These are phyloP conservation scores for Elaphurus davidianus DNA, from an alignment of 2,113 vertebrate genomes.

Conservation along the genomic window DNA sequence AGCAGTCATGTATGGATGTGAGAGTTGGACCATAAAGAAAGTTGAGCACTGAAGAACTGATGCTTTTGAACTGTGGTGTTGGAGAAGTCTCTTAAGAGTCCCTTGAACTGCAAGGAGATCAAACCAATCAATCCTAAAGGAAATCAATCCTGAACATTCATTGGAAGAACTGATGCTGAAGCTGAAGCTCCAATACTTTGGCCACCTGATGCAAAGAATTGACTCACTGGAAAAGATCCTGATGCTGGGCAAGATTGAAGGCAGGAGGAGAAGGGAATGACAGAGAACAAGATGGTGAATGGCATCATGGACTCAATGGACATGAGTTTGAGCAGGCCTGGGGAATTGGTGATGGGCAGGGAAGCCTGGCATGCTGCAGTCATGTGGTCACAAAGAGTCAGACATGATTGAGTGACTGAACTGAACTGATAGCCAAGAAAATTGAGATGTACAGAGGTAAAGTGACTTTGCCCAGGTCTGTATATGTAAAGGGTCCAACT, in stretches of 20 bases:
- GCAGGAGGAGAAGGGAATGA: accelerated
- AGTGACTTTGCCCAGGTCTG: not conserved
- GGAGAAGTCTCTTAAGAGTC: not conserved
- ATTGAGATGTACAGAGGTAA: not conserved
- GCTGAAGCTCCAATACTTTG: not conserved
- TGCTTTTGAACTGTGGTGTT: not conserved
- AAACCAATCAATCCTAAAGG: not conserved
- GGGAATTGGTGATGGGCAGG: not conserved
- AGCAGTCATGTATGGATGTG: not conserved
- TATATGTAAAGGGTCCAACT: not conserved
- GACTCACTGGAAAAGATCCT: not conserved
- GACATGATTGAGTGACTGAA: not conserved
- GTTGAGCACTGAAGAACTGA: not conserved
- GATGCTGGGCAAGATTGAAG: not conserved
- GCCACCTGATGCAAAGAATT: not conserved
- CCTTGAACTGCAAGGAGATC: not conserved
- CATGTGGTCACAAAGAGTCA: not conserved
- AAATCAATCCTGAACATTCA: not conserved
- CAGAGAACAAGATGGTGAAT: not conserved
- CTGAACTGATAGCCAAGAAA: not conserved
- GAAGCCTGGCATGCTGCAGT: not conserved
- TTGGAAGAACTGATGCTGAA: not conserved
- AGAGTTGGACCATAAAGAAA: not conserved
- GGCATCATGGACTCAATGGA: not conserved
- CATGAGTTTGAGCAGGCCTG: accelerated